Evolutionary conservation across 1,140 invertebrate species (phyloP), one percentile per base, ranked within the genome.

Genomic region (Thaumatotibia leucotreta): DNA sequence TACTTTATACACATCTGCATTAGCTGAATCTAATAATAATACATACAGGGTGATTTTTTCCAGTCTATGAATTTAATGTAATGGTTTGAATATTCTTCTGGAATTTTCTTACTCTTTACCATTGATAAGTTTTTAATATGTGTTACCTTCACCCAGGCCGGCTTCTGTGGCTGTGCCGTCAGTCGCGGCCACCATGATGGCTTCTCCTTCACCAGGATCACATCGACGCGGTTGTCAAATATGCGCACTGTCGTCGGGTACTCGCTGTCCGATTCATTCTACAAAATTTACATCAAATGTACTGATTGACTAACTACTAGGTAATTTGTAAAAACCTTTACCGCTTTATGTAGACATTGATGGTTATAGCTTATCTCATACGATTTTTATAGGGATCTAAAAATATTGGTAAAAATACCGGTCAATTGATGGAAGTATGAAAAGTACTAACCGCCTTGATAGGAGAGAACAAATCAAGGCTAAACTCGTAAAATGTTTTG

Each of bases 151-250:
- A 99, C 88, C 97, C 97, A 99, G 0, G 94, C 93, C 1, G 96
- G 96, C 83, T 98, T 98, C 75, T 95, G 94, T 11, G 94, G 94
- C 66, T 95, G 93, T 58, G 94, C 92, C 4, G 94, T 96, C 24
- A 98, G 85, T 65, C 97, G 89, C 1, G 96, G 96, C 97, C 97
- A 98, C 93, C 95, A 97, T 23, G 92, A 93, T 11, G 90, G 88
- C 49, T 93, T 90, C 52, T 91, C 86, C 84, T 98, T 98, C 54
- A 92, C 93, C 49, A 98, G 91, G 1, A 92, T 84, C 79, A 98
- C 93, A 68, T 97, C 95, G 23, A 98, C 93, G 81, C 95, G 93
- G 58, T 95, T 93, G 68, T 96, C 96, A 65, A 93, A 93, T 4
- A 97, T 92, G 81, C 94, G 72, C 0, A 90, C 74, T n/a, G 73